These are phyloP conservation scores for Rhinopithecus roxellana DNA, from an alignment of 2,113 vertebrate genomes.

Conservation along the genomic window DNA sequence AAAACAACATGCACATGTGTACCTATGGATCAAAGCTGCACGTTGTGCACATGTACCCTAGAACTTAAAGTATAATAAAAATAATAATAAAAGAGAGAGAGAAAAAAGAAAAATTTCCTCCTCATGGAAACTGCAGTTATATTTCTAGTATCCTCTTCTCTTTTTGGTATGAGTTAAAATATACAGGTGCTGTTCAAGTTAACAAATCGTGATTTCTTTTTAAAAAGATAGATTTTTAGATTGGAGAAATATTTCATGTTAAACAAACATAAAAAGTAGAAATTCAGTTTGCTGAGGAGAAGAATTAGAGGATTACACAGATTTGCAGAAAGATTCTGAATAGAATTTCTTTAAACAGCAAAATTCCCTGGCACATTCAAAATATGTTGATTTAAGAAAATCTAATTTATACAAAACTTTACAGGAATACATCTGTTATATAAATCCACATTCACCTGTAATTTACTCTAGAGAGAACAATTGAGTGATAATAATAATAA, in stretches of 20 bases:
- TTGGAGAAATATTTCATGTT: slow-evolving; percentile 22
- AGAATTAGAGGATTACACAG: slow-evolving; percentile 15
- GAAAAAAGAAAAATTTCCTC: background rate
- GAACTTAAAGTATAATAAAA: too few species aligned
- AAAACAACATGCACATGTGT: background rate
- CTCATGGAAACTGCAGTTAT: background rate
- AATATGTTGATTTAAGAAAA: slow-evolving; percentile 66
- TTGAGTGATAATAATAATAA: slow-evolving; percentile 68
- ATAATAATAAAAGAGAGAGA: background rate
- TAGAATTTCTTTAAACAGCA: slow-evolving; percentile 35
- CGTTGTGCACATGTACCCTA: too few species aligned
- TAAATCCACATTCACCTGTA: slow-evolving; percentile 64
- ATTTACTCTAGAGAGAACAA: slow-evolving; percentile 66
- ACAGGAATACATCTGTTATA: slow-evolving; percentile 64
- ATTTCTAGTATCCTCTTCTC: background rate
- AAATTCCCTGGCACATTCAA: slow-evolving; percentile 48
- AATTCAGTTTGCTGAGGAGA: slow-evolving; percentile 39
- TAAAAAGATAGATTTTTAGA: slow-evolving; percentile 4
- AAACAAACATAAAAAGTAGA: slow-evolving; percentile 38
- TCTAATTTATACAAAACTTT: slow-evolving; percentile 57
- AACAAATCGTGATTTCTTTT: background rate
- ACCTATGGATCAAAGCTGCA: too few species aligned
- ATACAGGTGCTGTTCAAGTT: background rate
- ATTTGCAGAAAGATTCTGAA: slow-evolving; percentile 20
- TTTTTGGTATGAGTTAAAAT: slow-evolving; percentile 28